Conservation (phyloP, 2,797 vertebrate species). For the Zenarchopterus dispar region DNA sequence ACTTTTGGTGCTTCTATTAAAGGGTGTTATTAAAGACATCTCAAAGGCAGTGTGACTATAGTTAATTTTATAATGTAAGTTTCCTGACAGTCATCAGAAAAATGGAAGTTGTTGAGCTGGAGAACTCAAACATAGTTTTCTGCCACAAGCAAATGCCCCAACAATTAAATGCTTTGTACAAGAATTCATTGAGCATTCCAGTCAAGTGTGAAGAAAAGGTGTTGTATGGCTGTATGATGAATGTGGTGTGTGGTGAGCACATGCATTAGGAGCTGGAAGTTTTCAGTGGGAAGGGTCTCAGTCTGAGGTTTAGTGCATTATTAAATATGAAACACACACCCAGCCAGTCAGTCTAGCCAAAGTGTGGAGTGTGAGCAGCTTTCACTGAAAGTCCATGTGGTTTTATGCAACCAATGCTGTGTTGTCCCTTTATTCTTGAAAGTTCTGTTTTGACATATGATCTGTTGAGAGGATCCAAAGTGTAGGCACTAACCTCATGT, state of each 20-base stretch:
- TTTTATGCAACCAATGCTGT: conserved; percentile 30
- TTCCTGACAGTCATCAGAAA: conserved; percentile 32
- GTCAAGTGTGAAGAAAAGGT: conserved; percentile 49
- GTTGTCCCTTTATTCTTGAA: conserved; percentile 10
- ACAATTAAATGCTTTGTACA: conserved; percentile 51
- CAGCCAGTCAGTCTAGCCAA: conserved; percentile 35
- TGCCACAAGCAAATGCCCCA: conserved; percentile 19
- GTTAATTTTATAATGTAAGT: conserved; percentile 36
- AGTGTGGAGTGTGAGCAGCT: conserved; percentile 20
- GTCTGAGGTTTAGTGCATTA: conserved; percentile 40
- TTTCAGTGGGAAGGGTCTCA: conserved; percentile 11
- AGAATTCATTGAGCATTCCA: conserved; percentile 41
- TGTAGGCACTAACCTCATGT: conserved; percentile 14
- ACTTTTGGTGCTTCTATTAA: conserved; percentile 38
- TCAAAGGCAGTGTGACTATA: conserved; percentile 36
- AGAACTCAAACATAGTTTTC: conserved; percentile 35
- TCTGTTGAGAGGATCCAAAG: conserved; percentile 31
- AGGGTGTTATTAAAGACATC: conserved; percentile 38
- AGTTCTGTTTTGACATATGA: conserved; percentile 40
- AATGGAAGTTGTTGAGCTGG: conserved; percentile 26
- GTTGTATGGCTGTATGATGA: conserved; percentile 32
- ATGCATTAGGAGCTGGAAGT: conserved; percentile 43
- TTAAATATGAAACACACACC: conserved; percentile 60
- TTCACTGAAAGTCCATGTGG: conserved; percentile 20
- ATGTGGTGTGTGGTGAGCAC: conserved; percentile 30